Conservation (phyloP, 2,113 vertebrate species). For the Cathartes aura region DNA sequence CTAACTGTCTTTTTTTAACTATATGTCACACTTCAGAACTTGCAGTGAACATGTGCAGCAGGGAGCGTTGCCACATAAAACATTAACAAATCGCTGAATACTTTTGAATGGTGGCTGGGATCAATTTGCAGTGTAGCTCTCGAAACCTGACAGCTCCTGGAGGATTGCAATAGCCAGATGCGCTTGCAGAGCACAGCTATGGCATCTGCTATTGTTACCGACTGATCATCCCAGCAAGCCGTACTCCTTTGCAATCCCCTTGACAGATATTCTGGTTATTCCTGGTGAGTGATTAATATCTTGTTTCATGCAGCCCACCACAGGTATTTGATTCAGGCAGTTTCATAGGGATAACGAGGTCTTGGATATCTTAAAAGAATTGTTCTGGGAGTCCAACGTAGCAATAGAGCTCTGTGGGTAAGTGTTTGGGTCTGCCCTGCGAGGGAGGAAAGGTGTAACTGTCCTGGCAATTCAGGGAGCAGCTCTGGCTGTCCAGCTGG, state of each 20-base stretch:
- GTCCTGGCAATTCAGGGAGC: background rate
- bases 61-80: background rate
- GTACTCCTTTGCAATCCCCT: conserved; percentile 29
- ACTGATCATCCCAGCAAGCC: conserved; percentile 18
- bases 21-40: background rate
- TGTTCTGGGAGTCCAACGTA: background rate
- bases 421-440: background rate
- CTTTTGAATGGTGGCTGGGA: conserved; percentile 1
- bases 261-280: conserved; percentile 39
- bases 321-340: background rate
- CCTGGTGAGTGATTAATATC: conserved; percentile 19
- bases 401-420: background rate
- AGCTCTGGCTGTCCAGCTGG: background rate
- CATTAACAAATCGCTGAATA: conserved; percentile 27
- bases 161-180: conserved; percentile 35
- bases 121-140: conserved; percentile 35
- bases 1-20: background rate
- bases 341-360: background rate
- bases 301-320: conserved; percentile 3
- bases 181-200: conserved; percentile 4
- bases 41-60: background rate
- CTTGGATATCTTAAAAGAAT: background rate
- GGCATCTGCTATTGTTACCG: background rate
- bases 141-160: conserved; percentile 52
- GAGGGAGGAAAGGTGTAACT: background rate